phyloP scores from a whole-genome alignment of 2,797 vertebrate genomes.

The Spea hammondii region DNA sequence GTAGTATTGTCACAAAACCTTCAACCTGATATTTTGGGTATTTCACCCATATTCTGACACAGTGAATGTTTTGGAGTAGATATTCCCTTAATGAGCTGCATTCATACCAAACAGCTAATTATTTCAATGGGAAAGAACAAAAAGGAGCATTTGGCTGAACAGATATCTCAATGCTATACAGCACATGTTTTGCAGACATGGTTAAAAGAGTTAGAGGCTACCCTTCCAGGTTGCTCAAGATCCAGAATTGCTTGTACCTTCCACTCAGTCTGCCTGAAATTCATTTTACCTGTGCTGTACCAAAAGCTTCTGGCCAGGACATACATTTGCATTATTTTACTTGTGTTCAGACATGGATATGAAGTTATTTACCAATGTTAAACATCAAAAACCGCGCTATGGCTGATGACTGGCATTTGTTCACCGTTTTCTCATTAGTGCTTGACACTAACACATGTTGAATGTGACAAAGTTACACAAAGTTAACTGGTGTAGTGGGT shows the following conservation, averaged over 20 bases:
- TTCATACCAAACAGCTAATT: neutral
- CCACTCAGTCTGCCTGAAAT: conserved; percentile 55
- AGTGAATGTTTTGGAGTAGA: conserved; percentile 7
- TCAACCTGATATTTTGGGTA: conserved; percentile 36
- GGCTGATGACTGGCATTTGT: conserved; percentile 64
- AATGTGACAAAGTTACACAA: conserved; percentile 45
- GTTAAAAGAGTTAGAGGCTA: neutral
- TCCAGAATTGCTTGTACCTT: conserved; percentile 59
- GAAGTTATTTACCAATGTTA: conserved; percentile 70
- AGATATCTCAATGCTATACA: neutral
- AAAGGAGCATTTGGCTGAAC: neutral
- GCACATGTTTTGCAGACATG: neutral
- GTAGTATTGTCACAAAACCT: conserved; percentile 47
- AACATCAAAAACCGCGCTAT: conserved; percentile 64
- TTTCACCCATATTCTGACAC: conserved; percentile 21
- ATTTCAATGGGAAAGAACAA: conserved; percentile 1
- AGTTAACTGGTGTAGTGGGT: conserved; percentile 63
- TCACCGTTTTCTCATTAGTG: conserved; percentile 67
- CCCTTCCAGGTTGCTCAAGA: neutral
- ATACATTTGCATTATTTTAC: conserved; percentile 55
- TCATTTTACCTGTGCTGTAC: conserved; percentile 52
- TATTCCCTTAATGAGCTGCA: conserved; percentile 41
- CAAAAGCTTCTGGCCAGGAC: conserved; percentile 62
- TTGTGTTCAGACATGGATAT: conserved; percentile 47
- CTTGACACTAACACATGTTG: conserved; percentile 51